Evolutionary conservation across 2,888 invertebrate genomes (phyloP).

Genomic region (Blera fallax): DNA sequence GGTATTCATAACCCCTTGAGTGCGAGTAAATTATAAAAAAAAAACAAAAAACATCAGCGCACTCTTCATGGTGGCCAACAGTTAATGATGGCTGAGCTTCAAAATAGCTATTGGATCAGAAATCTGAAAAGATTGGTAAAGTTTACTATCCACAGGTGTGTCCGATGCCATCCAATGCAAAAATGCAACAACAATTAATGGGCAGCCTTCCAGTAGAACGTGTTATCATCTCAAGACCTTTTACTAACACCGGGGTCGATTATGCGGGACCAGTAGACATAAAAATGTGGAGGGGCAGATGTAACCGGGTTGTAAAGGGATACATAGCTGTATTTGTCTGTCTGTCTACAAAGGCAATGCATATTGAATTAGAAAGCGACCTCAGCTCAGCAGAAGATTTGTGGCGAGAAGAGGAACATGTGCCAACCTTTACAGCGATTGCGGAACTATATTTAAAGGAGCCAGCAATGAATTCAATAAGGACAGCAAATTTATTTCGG

Average conservation of each 20-base stretch:
- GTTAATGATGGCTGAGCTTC: neutral
- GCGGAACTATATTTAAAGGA: neutral
- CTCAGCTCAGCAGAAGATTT: neutral
- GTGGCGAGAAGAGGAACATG: neutral
- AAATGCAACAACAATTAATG: neutral
- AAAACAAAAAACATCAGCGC: too few species aligned
- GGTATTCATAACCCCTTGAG: too few species aligned
- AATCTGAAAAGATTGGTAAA: constrained; percentile 3
- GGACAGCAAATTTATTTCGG: too few species aligned
- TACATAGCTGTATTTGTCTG: neutral
- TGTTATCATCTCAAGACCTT: neutral
- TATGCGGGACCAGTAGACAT: constrained; percentile 6
- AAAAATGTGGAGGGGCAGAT: neutral
- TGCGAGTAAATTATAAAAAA: too few species aligned
- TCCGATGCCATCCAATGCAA: constrained; percentile 1
- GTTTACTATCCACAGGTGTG: neutral
- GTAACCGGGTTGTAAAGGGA: neutral
- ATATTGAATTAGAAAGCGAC: neutral
- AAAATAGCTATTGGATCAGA: constrained; percentile 1
- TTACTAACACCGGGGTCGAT: constrained; percentile 11
- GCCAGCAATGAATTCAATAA: too few species aligned
- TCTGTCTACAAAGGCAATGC: too few species aligned
- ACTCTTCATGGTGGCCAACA: neutral
- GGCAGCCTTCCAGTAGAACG: neutral
- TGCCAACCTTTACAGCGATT: too few species aligned